Conservation (phyloP, 2,113 vertebrate genomes). For the Corynorhinus townsendii region DNA sequence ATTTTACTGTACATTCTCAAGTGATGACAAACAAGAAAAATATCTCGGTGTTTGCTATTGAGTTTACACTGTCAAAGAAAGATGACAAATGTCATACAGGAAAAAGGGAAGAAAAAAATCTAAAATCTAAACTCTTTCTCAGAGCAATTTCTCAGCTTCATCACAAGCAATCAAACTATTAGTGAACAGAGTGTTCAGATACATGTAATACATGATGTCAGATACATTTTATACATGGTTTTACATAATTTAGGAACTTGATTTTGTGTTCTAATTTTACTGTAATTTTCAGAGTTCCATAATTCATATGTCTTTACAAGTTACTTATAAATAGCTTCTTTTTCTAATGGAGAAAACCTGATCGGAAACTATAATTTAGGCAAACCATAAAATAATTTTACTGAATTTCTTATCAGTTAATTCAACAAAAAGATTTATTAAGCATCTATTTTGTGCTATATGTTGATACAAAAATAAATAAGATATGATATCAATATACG, state of each 20-base stretch:
- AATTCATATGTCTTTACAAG: not conserved
- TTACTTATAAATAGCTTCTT: not conserved
- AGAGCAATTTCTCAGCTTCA: slow-evolving; percentile 63
- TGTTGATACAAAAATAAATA: not conserved
- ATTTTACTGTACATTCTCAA: slow-evolving; percentile 26
- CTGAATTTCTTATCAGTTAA: not conserved
- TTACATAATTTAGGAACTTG: slow-evolving; percentile 51
- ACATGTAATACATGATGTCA: slow-evolving; percentile 55
- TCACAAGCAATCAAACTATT: slow-evolving; percentile 67
- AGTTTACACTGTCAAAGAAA: slow-evolving; percentile 41
- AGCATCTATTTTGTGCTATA: not conserved
- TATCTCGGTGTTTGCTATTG: not conserved
- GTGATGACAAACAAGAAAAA: slow-evolving; percentile 33
- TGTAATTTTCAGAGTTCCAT: not conserved
- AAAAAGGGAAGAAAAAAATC: not conserved
- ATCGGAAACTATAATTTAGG: not conserved
- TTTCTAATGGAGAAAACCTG: not conserved
- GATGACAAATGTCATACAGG: not conserved
- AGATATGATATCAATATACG: not conserved
- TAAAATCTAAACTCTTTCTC: slow-evolving; percentile 36
- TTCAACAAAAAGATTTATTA: slow-evolving; percentile 5
- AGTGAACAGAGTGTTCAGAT: slow-evolving; percentile 66
- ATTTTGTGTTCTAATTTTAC: not conserved
- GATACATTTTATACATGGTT: slow-evolving; percentile 1
- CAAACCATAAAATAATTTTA: not conserved